Evolutionary conservation across 2,113 vertebrate species (phyloP).

Genomic region (Microtus pennsylvanicus): DNA sequence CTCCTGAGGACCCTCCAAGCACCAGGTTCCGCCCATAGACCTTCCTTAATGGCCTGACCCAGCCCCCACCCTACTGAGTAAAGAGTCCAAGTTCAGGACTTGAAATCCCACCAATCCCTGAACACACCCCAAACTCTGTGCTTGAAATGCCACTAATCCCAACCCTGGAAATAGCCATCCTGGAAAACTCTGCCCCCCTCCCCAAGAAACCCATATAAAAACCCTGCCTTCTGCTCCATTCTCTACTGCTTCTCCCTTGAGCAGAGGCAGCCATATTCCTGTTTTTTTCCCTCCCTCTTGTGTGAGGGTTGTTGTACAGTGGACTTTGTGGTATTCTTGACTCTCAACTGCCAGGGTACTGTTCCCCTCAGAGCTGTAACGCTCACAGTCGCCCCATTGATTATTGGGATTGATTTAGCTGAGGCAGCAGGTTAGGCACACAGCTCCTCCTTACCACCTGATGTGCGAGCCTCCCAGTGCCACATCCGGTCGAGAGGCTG

Average conservation of each 20-base stretch:
- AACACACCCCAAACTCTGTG: too few species aligned
- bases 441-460: background rate
- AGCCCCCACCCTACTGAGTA: background rate
- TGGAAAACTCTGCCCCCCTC: background rate
- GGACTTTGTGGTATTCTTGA: background rate
- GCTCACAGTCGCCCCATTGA: background rate
- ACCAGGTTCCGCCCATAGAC: background rate
- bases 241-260: background rate
- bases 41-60: background rate
- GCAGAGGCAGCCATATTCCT: background rate
- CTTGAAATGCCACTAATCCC: too few species aligned
- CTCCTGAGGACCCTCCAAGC: background rate
- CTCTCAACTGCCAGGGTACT: background rate
- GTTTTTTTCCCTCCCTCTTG: background rate
- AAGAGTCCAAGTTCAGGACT: background rate
- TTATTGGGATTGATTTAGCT: background rate
- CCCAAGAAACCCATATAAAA: background rate
- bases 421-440: background rate
- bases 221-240: background rate
- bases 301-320: background rate
- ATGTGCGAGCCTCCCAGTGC: background rate
- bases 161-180: background rate
- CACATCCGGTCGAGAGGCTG: background rate
- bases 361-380: background rate
- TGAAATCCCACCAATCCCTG: background rate